Evolutionary conservation across 92 coral and sea anemone species (phyloP).

Genomic region (Umimayanthus kanabou): DNA sequence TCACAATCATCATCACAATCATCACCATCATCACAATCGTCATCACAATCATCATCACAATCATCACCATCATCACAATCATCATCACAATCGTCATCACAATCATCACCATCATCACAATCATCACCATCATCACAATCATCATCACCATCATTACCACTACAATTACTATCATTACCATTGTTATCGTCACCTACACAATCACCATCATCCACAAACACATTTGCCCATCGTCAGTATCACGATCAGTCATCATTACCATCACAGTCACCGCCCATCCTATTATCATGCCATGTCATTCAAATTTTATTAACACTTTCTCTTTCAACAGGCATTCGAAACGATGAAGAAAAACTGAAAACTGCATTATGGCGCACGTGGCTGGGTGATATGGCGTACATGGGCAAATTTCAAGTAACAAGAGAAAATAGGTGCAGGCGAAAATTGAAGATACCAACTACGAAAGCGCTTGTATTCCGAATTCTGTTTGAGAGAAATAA

Average conservation of each 20-base stretch:
- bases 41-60: no score
- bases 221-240: not conserved
- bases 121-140: not conserved
- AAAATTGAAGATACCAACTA: no score
- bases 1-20: no score
- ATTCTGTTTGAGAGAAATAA: no score
- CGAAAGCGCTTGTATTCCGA: no score
- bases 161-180: not conserved
- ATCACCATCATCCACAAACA: not conserved
- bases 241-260: not conserved
- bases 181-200: not conserved
- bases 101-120: no score
- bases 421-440: no score
- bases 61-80: no score
- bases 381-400: not conserved
- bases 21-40: not conserved
- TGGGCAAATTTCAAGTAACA: no score
- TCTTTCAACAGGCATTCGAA: conserved; percentile 28
- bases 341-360: conserved; percentile 29
- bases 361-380: not conserved
- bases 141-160: not conserved
- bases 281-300: no score
- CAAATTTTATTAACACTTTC: not conserved
- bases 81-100: no score
- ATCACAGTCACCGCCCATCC: not conserved